Percentiles rank a stretch among this genome's conserved stretches.
phyloP scores from a whole-genome alignment of 2,113 vertebrate genomes.

The Chionodraco myersi region DNA sequence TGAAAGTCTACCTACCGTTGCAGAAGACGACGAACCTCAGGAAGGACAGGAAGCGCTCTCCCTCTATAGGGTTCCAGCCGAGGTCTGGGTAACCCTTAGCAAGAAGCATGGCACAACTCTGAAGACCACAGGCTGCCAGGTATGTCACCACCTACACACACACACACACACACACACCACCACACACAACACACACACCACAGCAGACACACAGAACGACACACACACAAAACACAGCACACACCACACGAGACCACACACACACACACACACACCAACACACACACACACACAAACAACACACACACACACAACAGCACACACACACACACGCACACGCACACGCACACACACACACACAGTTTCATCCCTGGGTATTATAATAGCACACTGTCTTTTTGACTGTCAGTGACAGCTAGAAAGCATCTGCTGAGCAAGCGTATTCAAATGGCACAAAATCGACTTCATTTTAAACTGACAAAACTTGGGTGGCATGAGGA shows the following conservation, averaged over 20 bases:
- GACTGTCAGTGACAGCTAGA: too few relatives aligned
- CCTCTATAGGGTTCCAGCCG: constrained; percentile 98
- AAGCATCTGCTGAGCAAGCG: constrained; percentile 44
- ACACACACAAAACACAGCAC: too few relatives aligned
- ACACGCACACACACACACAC: too few relatives aligned
- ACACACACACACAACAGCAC: constrained; percentile 17
- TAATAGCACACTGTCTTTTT: constrained; percentile 21
- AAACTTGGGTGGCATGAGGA: constrained; percentile 7
- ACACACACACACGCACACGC: too few relatives aligned
- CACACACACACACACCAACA: too few relatives aligned
- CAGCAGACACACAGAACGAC: too few relatives aligned
- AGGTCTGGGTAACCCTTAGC: constrained; percentile 96
- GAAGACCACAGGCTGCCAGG: constrained; percentile 94
- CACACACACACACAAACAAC: too few relatives aligned
- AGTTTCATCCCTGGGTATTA: constrained; percentile 11
- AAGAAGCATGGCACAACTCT: constrained; percentile 94
- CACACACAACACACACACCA: too few relatives aligned
- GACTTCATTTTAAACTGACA: constrained; percentile 21
- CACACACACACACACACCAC: constrained; percentile 27
- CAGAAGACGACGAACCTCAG: constrained; percentile 96
- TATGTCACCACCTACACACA: constrained; percentile 93
- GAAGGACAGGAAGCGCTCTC: constrained; percentile 97
- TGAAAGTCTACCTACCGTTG: constrained; percentile 84
- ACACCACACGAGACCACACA: too few relatives aligned
- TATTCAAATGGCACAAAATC: constrained; percentile 27